These are phyloP conservation scores for Colistium nudipinnis DNA, from an alignment of 2,113 vertebrate species.

Conservation along the genomic window DNA sequence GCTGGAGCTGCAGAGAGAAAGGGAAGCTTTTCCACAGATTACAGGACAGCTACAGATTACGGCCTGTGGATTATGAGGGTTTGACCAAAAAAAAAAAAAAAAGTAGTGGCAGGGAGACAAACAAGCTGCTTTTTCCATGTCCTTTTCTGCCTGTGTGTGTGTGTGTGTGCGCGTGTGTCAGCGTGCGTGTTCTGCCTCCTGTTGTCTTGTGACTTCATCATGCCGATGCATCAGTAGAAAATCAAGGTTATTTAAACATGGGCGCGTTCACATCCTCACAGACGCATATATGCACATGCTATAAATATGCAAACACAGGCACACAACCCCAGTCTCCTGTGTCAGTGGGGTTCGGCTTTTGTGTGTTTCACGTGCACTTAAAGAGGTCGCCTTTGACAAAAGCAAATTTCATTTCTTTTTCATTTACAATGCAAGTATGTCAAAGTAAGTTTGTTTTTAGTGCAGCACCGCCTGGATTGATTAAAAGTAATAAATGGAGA, in stretches of 20 bases:
- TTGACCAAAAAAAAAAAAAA: conserved; percentile 60
- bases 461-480: no score
- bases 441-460: no score
- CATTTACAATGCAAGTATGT: no score
- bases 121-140: conserved; percentile 34
- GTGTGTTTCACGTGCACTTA: no score
- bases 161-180: not conserved
- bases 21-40: conserved; percentile 77
- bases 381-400: no score
- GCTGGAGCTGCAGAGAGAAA: conserved; percentile 58
- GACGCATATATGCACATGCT: not conserved
- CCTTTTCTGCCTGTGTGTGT: conserved; percentile 24
- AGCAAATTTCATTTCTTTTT: no score
- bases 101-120: conserved; percentile 42
- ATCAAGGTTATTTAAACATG: conserved; percentile 10
- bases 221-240: conserved; percentile 11
- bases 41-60: conserved; percentile 75
- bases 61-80: conserved; percentile 73
- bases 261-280: not conserved
- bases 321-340: not conserved
- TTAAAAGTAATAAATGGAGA: no score
- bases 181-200: conserved; percentile 8
- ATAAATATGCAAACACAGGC: not conserved
- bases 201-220: conserved; percentile 16
- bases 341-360: no score